Conservation (phyloP, 2,113 vertebrate species). For the Pluvianellus socialis region DNA sequence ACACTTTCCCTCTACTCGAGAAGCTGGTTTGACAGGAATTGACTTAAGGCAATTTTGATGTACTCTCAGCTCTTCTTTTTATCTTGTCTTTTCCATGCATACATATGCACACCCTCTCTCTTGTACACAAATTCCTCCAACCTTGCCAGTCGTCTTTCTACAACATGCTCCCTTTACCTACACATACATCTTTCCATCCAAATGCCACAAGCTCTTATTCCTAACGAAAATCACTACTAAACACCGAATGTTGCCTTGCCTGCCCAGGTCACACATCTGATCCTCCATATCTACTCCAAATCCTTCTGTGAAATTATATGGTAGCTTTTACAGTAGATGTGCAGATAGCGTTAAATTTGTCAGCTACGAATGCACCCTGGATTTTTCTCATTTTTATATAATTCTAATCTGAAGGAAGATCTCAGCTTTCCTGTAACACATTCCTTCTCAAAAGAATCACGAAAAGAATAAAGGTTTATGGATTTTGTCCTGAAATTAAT, state of each 20-base stretch:
- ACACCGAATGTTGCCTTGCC: background rate
- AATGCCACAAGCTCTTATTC: background rate
- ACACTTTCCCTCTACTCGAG: background rate
- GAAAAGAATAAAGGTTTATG: background rate
- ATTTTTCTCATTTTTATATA: background rate
- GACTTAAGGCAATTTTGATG: background rate
- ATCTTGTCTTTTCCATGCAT: background rate
- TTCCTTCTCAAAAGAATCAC: background rate
- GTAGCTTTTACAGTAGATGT: background rate
- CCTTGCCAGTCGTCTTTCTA: background rate
- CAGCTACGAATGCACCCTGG: background rate
- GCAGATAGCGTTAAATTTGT: background rate
- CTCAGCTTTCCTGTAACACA: background rate
- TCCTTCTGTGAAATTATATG: background rate
- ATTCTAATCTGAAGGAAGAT: background rate
- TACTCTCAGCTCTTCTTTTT: background rate
- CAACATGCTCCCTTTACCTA: background rate
- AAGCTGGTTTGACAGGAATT: background rate
- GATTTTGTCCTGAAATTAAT: background rate
- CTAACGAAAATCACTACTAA: background rate
- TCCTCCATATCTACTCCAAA: background rate
- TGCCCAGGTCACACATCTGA: background rate
- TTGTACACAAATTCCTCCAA: background rate
- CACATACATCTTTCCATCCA: background rate
- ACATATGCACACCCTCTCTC: background rate